Evolutionary conservation across 2,113 vertebrate genomes (phyloP), one percentile per base, ranked within the genome.

Genomic region (Chloropsis cyanopogon): DNA sequence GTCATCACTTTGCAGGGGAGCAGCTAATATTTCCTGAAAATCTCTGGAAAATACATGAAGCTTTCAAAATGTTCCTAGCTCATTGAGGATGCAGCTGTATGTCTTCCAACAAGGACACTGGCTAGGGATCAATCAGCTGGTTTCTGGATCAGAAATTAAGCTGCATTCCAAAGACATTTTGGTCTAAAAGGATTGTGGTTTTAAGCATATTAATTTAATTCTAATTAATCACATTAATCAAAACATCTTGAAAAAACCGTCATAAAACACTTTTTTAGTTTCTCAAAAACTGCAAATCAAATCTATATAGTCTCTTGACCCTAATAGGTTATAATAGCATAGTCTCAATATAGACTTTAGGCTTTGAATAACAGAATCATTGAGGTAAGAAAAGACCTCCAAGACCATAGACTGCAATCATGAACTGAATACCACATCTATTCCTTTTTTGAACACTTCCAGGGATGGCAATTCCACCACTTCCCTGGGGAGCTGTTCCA

Each of bases 151-250:
- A 83, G 63, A 90, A 82, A 49, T 5, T 50, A 52, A 66, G 11
- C 56, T 83, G 31, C 29, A 50, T 75, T 73, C 9, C 28, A 72
- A 63, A 68, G 22, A 50, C 12, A 73, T 10, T 75, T 76, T 65
- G 7, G 9, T 70, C 14, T 77, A 71, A 87, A 90, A 73, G 7
- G 5, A 14, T n/a, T 61, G 24, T 66, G 12, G 47, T 44, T 61
- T 16, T 52, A 88, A 61, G 37, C 23, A 76, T 90, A 31, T 79
- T 61, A 80, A 94, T 85, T 85, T 95, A 66, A 81, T 95, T 93
- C 76, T 83, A 90, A 94, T 96, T 96, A 93, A 81, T 37, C 23
- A 21, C 75, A 97, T 77, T 90, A 91, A 95, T 91, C 84, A 69
- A 95, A 92, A 71, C 29, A 57, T 17, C 9, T 52, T n/a, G 54